phyloP scores from a whole-genome alignment of 2,888 invertebrate genomes.

The Polydrusus pterygomalis region DNA sequence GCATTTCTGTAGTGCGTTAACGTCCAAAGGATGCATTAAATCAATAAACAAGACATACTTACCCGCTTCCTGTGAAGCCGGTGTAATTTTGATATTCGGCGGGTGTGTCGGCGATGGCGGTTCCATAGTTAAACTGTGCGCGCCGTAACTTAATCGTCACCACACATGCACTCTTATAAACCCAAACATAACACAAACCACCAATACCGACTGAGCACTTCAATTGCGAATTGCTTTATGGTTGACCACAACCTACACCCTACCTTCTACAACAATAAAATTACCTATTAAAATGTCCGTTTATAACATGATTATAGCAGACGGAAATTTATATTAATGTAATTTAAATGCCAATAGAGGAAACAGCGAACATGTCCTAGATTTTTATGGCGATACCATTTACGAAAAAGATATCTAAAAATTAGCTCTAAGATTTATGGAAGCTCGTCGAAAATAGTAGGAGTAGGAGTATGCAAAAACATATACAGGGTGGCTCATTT shows the following conservation, averaged over 20 bases:
- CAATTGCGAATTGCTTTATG: conserved; percentile 35
- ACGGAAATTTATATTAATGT: conserved; percentile 64
- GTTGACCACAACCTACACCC: conserved; percentile 52
- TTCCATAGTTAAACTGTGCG: conserved; percentile 36
- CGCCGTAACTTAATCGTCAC: conserved; percentile 19
- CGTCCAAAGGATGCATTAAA: not conserved
- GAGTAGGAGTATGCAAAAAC: conserved; percentile 44
- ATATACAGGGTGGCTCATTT: not conserved
- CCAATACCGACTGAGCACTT: conserved; percentile 38
- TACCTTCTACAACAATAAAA: conserved; percentile 53
- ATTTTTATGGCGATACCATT: conserved; percentile 41
- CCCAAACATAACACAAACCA: conserved; percentile 28
- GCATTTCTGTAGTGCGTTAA: not conserved
- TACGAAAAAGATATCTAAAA: conserved; percentile 27
- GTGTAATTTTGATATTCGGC: conserved; percentile 48
- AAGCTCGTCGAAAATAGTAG: conserved; percentile 1
- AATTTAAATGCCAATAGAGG: conserved; percentile 56
- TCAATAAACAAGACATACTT: conserved; percentile 23
- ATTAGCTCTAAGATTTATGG: conserved; percentile 17
- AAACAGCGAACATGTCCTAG: conserved; percentile 46
- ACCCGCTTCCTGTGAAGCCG: conserved; percentile 40
- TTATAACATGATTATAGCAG: conserved; percentile 62
- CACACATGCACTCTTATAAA: conserved; percentile 26
- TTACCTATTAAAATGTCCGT: conserved; percentile 63
- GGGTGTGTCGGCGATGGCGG: conserved; percentile 17